Percentiles rank a stretch among this genome's conserved stretches.
Evolutionary conservation across 2,888 invertebrate genomes (phyloP).

Genomic region (Chromoteleia sp.): DNA sequence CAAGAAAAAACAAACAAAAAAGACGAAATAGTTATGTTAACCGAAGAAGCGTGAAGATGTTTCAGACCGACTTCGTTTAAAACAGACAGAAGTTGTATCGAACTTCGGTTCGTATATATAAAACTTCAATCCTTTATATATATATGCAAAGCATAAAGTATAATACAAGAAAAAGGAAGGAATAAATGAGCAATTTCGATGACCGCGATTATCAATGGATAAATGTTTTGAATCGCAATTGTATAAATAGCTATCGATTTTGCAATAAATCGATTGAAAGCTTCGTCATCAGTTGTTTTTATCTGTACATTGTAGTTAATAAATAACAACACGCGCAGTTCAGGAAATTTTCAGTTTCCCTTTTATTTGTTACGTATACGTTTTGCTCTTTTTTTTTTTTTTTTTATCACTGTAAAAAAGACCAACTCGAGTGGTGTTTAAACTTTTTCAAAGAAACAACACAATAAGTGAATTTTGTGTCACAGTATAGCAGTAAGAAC

Average conservation of each 20-base stretch:
- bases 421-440: slow-evolving; percentile 10
- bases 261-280: slow-evolving; percentile 18
- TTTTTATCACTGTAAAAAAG: slow-evolving; percentile 1
- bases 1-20: slow-evolving; percentile 18
- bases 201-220: slow-evolving; percentile 21
- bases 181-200: background rate
- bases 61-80: slow-evolving; percentile 20
- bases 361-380: slow-evolving; percentile 14
- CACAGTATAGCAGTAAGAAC: background rate
- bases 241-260: slow-evolving; percentile 34
- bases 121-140: slow-evolving; percentile 15
- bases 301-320: slow-evolving; percentile 63
- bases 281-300: slow-evolving; percentile 48
- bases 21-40: slow-evolving; percentile 71
- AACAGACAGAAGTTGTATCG: background rate
- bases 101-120: background rate
- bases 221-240: slow-evolving; percentile 30
- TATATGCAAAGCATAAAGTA: slow-evolving; percentile 12
- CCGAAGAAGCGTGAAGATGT: slow-evolving; percentile 55
- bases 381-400: slow-evolving; percentile 13
- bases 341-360: slow-evolving; percentile 14
- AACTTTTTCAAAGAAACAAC: slow-evolving; percentile 26
- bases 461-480: slow-evolving; percentile 6
- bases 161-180: background rate
- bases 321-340: slow-evolving; percentile 31